A percentile compares a stretch with the other conserved stretches of the same genome.
Evolutionary conservation across 1,140 invertebrate genomes (phyloP).

Genomic region (Cydia amplana): DNA sequence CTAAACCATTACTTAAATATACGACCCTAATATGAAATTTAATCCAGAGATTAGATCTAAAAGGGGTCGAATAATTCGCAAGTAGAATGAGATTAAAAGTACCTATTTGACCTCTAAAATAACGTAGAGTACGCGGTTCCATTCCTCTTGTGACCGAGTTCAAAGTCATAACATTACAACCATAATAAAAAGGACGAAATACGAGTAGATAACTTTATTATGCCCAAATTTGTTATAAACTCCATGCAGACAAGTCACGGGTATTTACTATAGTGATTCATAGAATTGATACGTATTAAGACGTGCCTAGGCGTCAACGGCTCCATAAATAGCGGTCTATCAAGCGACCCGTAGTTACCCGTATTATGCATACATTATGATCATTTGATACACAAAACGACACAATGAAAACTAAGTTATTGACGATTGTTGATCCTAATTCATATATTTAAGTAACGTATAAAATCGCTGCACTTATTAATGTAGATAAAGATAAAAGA

Average conservation of each 20-base stretch:
- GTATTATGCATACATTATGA: background rate
- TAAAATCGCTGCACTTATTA: too few species aligned
- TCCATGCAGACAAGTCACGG: background rate
- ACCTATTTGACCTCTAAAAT: slow-evolving; percentile 3
- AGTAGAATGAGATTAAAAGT: background rate
- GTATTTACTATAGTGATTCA: background rate
- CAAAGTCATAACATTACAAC: background rate
- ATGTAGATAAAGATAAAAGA: too few species aligned
- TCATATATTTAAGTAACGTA: too few species aligned
- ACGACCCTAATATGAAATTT: background rate
- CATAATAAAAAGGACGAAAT: background rate
- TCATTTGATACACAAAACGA: background rate
- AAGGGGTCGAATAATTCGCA: background rate
- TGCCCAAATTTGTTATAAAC: background rate
- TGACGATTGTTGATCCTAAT: background rate
- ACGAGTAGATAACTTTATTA: background rate
- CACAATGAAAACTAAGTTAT: background rate
- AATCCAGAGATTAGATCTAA: background rate
- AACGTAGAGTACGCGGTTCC: background rate
- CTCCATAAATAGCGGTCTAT: background rate
- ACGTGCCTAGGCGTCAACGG: background rate
- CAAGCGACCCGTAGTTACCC: background rate
- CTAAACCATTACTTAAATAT: background rate
- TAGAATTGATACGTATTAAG: background rate
- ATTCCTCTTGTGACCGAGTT: background rate